A percentile compares a stretch with the other conserved stretches of the same genome.
Conservation (phyloP, 2,888 invertebrate genomes). For the Coelinius sp. region DNA sequence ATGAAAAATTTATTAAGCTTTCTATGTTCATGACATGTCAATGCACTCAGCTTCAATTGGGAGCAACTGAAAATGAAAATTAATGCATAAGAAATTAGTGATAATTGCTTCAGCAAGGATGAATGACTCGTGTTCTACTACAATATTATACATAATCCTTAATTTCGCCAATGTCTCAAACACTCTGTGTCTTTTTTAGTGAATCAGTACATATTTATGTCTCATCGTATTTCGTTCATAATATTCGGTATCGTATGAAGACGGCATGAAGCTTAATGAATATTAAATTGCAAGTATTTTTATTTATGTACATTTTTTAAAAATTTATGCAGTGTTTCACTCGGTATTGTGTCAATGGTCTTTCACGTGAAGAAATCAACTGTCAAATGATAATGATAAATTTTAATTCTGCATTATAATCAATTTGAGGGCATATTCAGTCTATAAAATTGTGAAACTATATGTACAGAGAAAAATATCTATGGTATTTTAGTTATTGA, state of each 20-base stretch:
- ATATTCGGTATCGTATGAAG: slow-evolving; percentile 52
- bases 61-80: no score
- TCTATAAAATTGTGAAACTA: slow-evolving; percentile 9
- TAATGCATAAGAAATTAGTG: not conserved
- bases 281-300: slow-evolving; percentile 65
- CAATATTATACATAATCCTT: slow-evolving; percentile 51
- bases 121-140: not conserved
- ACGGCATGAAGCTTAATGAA: slow-evolving; percentile 69
- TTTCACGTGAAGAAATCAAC: not conserved
- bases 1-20: no score
- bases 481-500: not conserved
- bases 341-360: slow-evolving; percentile 5
- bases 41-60: no score
- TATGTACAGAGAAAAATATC: slow-evolving; percentile 18
- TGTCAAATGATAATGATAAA: not conserved
- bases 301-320: slow-evolving; percentile 59
- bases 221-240: not conserved
- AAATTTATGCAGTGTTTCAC: not conserved
- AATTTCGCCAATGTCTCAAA: not conserved
- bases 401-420: not conserved
- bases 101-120: not conserved
- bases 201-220: not conserved
- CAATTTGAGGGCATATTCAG: not conserved
- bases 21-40: no score
- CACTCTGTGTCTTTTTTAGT: not conserved